These are phyloP conservation scores for Ophion ellenae DNA, from an alignment of 2,888 invertebrate genomes.

Conservation along the genomic window DNA sequence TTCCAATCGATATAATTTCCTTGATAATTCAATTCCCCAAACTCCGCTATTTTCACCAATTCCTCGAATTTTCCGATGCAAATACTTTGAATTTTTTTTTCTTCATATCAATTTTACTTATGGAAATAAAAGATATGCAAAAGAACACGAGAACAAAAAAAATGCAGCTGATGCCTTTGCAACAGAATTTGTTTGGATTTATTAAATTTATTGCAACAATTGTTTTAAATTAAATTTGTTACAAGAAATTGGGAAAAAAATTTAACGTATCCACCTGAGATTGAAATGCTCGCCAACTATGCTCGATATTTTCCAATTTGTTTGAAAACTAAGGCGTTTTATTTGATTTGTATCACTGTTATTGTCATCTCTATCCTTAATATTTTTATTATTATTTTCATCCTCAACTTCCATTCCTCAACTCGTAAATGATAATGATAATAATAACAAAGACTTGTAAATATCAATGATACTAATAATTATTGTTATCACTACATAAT, in stretches of 20 bases:
- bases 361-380: neutral
- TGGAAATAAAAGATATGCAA: neutral
- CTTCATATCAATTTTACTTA: neutral
- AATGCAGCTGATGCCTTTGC: no score
- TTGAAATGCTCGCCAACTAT: no score
- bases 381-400: neutral
- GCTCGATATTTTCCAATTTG: no score
- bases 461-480: neutral
- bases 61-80: neutral
- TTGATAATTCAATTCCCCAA: neutral
- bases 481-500: neutral
- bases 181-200: no score
- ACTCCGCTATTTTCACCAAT: no score
- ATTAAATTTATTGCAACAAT: no score
- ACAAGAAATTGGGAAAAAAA: no score
- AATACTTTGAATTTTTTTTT: neutral
- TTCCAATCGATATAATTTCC: neutral
- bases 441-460: no score
- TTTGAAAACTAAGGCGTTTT: neutral
- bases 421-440: no score
- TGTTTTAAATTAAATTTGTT: no score
- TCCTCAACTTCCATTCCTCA: neutral
- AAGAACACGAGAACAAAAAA: neutral
- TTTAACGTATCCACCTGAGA: no score
- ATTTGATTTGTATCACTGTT: neutral